Base-by-base conservation (phyloP, 53 echinoderm and acorn worm genomes). In the Hippasteria phrygiana region DNA sequence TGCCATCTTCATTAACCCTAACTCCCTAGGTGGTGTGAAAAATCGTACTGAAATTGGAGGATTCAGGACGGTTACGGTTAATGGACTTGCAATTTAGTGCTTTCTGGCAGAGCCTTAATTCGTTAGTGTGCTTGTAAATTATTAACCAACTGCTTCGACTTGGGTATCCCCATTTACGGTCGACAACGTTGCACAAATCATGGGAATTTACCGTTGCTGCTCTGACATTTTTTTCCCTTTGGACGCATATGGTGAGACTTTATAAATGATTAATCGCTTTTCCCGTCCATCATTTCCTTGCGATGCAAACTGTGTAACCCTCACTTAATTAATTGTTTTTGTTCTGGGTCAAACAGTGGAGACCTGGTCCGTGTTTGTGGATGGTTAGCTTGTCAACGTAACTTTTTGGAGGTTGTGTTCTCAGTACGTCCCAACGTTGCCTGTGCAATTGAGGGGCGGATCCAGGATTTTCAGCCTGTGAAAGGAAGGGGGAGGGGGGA, bases 51-150 rank as follows among this genome's bases (percentile, higher is more conserved):
- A n/a, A n/a, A n/a, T n/a, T n/a, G n/a, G n/a, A n/a, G n/a, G n/a
- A n/a, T n/a, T n/a, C n/a, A n/a, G n/a, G n/a, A n/a, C n/a, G n/a
- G n/a, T n/a, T n/a, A n/a, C n/a, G n/a, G 65, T 81, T 43, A 45
- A 81, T 81, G 28, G 81, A 43, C 27, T 13, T 18, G 31, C 66
- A 66, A 65, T 81, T 81, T 56, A 64, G 28, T 24, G 20, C 81
- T 4, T 27, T 42, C 43, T 81, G 26, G 65, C 24, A 20, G 1
- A 9, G 8, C 14, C 26, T 59, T 13, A 5, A 9, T 46, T n/a
- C 46, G 34, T 48, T 71, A 22, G 37, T 50, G 11, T 2, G 10
- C 36, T 54, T 14, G 16, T 85, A 37, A 85, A 85, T 71, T 71
- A 85, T 71, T 71, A 20, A 71, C 84, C 50, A 54, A 85, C 48